Conservation (phyloP, 2,797 vertebrate species). For the Schizothorax lantsangensis region DNA sequence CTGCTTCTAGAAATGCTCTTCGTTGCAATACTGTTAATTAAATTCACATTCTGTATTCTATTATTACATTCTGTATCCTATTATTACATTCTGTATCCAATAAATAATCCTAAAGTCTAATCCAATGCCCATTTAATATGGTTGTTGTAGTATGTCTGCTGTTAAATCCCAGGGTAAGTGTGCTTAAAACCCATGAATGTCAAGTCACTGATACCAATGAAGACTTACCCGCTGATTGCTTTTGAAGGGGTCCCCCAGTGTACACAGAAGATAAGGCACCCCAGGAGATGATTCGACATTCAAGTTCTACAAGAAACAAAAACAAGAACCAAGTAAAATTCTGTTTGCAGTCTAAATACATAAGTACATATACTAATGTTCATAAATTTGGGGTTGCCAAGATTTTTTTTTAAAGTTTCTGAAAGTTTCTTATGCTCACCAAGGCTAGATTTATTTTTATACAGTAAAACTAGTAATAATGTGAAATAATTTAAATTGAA, state of each 20-base stretch:
- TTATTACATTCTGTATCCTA: too few species aligned
- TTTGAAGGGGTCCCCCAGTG: conserved; percentile 89
- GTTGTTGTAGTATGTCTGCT: neutral
- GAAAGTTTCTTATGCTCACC: neutral
- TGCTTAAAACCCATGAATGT: conserved; percentile 7
- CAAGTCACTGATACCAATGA: conserved; percentile 5
- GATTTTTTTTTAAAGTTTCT: neutral
- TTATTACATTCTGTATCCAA: neutral
- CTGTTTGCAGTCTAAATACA: neutral
- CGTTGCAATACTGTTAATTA: neutral
- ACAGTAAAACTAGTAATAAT: neutral
- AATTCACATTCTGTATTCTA: too few species aligned
- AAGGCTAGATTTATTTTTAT: neutral
- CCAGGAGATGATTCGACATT: conserved; percentile 58
- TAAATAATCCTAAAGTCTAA: neutral
- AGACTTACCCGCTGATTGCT: conserved; percentile 76
- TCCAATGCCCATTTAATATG: neutral
- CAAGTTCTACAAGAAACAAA: conserved; percentile 13
- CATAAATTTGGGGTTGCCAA: neutral
- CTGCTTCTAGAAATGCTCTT: neutral
- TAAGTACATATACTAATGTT: neutral
- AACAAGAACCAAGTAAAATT: neutral
- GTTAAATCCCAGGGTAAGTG: neutral
- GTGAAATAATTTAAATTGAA: neutral
- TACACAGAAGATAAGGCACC: conserved; percentile 75